These are phyloP conservation scores for Notiomystis cincta DNA, from an alignment of 2,113 vertebrate genomes.

Conservation along the genomic window DNA sequence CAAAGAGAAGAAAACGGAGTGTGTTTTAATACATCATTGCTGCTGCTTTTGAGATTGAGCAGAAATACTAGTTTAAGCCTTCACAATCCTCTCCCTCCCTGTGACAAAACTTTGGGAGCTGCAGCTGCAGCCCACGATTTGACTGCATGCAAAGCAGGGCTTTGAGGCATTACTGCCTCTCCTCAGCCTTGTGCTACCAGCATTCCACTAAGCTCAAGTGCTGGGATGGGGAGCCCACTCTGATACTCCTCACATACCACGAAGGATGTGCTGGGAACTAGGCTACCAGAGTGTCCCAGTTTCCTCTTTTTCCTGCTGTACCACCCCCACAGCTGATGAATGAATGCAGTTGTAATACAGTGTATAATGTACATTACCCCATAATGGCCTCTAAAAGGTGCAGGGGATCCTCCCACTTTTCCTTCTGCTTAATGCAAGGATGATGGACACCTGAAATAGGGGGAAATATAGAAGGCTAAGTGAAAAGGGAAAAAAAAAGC, in stretches of 20 bases:
- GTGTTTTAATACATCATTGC: neutral
- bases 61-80: neutral
- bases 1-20: neutral
- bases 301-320: neutral
- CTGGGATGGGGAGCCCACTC: neutral
- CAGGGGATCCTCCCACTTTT: neutral
- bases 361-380: neutral
- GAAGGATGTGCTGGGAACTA: neutral
- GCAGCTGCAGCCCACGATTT: neutral
- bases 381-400: neutral
- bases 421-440: neutral
- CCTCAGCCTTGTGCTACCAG: neutral
- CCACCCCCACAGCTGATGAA: neutral
- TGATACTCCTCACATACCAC: neutral
- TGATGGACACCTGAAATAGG: neutral
- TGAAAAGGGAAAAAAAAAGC: neutral
- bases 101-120: neutral
- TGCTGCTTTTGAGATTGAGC: neutral
- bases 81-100: neutral
- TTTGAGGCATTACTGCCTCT: neutral
- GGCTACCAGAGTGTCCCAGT: neutral
- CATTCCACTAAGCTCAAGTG: fast-evolving
- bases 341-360: neutral
- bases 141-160: neutral
- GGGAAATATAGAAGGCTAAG: neutral